Base-by-base conservation (phyloP, 2,113 vertebrate species). In the Oreamnos americanus region DNA sequence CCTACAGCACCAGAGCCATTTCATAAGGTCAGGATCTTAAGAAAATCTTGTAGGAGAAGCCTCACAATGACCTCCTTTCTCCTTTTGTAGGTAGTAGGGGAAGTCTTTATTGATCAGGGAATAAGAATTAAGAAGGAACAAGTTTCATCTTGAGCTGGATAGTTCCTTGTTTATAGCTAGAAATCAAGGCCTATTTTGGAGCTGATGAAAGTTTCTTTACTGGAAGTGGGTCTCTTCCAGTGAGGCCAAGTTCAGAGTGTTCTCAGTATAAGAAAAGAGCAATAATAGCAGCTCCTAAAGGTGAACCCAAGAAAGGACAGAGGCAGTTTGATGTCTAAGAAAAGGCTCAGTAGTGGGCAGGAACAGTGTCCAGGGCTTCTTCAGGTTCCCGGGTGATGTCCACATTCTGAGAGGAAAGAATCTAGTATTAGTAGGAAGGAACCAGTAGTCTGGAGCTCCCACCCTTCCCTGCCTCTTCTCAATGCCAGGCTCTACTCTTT, bases 351-450 rank as follows among this genome's bases (percentile, higher is more conserved):
- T 98, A 99, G 57, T 99, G 99, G 67, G 98, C 96, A 1, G 99
- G 99, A 53, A 99, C 98, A 0, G 99, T 99, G 96, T 99, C 98
- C 25, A 99, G 82, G 0, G 99, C 99, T 33, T 99, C 99, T 0
- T 98, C 98, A 0, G 99, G 96, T 0, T 99, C 99, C 95, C 99
- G 97, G 95, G 99, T 99, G 96, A 99, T 98, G 4, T 99, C 99
- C 30, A 99, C 99, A 7, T 99, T 99, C 98, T 99, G 83, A 95
- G 98, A 85, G 79, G 79, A 98, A 39, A 98, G 81, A 94, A 43
- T 14, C 21, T 25, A 91, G 47, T 36, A 67, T 97, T 76, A 96
- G 91, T 74, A 92, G 11, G 57, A 94, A 92, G 71, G 13, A 87
- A 36, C 30, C 9, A 62, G 15, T 17, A 62, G 14, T 87, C 36